These are phyloP conservation scores for Spongilla lacustris DNA, from an alignment of 37 sponge, comb jelly and placozoan species.

Conservation along the genomic window DNA sequence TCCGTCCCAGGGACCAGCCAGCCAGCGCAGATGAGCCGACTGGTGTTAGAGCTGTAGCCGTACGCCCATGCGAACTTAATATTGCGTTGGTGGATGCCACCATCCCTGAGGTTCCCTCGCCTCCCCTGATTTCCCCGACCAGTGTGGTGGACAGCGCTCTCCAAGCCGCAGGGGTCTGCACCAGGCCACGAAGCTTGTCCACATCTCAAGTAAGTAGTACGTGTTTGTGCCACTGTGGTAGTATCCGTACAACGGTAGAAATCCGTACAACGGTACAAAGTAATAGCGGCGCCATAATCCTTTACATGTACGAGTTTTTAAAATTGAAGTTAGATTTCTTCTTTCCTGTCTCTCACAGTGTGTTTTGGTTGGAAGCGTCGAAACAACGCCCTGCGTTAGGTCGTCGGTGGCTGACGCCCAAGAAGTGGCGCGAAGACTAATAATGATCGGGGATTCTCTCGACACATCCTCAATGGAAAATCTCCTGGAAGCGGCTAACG, in stretches of 20 bases:
- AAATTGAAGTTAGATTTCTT: too few species aligned
- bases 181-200: neutral
- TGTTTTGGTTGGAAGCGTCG: neutral
- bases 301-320: too few species aligned
- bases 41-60: neutral
- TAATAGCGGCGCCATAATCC: too few species aligned
- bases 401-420: neutral
- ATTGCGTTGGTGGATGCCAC: neutral
- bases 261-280: too few species aligned
- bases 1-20: neutral
- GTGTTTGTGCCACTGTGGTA: too few species aligned
- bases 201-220: neutral
- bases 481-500: neutral
- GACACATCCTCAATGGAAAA: neutral
- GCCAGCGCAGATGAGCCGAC: neutral
- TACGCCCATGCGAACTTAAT: neutral
- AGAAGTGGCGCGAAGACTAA: conserved; percentile 31
- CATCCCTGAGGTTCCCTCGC: neutral
- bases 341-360: neutral
- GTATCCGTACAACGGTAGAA: too few species aligned
- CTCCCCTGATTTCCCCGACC: neutral
- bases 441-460: conserved; percentile 29
- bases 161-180: neutral
- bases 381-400: neutral
- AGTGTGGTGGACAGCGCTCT: neutral